Evolutionary conservation across 2,113 vertebrate species (phyloP).

Genomic region (Dinomys branickii): DNA sequence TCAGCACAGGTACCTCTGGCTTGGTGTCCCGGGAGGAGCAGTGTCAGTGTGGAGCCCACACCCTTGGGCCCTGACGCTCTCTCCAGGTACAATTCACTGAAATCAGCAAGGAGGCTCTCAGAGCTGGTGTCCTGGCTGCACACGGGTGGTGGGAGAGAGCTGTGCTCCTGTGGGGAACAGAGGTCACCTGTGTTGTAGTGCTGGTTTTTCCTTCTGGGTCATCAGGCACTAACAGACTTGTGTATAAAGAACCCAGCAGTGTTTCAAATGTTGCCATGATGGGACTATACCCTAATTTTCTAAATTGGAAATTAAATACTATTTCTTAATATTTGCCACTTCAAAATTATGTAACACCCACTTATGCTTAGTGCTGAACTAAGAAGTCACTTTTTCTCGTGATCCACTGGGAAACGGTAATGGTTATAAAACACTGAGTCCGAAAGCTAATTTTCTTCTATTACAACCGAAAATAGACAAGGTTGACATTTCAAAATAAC

Average conservation of each 20-base stretch:
- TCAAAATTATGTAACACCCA: background rate
- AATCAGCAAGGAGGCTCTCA: background rate
- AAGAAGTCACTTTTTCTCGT: background rate
- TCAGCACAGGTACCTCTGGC: background rate
- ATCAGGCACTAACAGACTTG: background rate
- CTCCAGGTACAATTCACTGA: background rate
- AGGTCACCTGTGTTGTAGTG: background rate
- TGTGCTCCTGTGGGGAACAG: background rate
- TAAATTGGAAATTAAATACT: background rate
- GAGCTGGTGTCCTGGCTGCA: background rate
- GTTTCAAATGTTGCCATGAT: background rate
- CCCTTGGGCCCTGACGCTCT: background rate
- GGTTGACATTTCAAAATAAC: constrained; percentile 12
- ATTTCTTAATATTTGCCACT: background rate
- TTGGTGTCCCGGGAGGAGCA: background rate
- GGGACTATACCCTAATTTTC: background rate
- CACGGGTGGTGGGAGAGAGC: background rate
- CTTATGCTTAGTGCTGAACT: background rate
- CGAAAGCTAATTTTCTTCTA: constrained; percentile 20
- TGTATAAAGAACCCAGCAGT: background rate
- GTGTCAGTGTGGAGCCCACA: background rate
- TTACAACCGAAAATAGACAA: background rate
- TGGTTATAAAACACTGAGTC: background rate
- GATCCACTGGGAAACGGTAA: constrained; percentile 25
- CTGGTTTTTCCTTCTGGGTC: background rate